phyloP scores from a whole-genome alignment of 2,888 invertebrate species.

The Steromphala cineraria region DNA sequence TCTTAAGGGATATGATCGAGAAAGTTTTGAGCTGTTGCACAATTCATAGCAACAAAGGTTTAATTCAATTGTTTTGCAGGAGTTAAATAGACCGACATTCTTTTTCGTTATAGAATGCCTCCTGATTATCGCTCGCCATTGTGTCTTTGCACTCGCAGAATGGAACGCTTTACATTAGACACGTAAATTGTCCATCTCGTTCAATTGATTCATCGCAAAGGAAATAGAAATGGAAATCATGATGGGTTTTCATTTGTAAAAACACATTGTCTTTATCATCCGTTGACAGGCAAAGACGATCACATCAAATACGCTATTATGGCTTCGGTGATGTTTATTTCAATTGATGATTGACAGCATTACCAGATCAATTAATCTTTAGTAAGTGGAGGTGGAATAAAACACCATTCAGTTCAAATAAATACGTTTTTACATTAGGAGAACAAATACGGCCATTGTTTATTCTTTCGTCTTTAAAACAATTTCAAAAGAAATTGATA shows the following conservation, averaged over 20 bases:
- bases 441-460: too few relatives aligned
- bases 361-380: background rate
- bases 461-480: too few relatives aligned
- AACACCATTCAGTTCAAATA: too few relatives aligned
- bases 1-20: background rate
- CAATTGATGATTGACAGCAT: background rate
- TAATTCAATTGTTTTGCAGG: constrained; percentile 13
- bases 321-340: background rate
- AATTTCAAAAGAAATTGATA: too few relatives aligned
- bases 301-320: background rate
- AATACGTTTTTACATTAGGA: too few relatives aligned
- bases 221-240: background rate
- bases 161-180: background rate
- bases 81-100: constrained; percentile 10
- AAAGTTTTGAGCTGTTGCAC: constrained; percentile 7
- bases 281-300: background rate
- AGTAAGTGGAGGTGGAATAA: too few relatives aligned
- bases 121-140: background rate
- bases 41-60: background rate
- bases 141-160: background rate
- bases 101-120: background rate
- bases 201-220: background rate
- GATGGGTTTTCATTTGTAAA: background rate
- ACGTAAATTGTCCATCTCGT: background rate
- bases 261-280: constrained; percentile 5